Base-by-base conservation (phyloP, 2,797 vertebrate species). In the Pteronotus mesoamericanus region DNA sequence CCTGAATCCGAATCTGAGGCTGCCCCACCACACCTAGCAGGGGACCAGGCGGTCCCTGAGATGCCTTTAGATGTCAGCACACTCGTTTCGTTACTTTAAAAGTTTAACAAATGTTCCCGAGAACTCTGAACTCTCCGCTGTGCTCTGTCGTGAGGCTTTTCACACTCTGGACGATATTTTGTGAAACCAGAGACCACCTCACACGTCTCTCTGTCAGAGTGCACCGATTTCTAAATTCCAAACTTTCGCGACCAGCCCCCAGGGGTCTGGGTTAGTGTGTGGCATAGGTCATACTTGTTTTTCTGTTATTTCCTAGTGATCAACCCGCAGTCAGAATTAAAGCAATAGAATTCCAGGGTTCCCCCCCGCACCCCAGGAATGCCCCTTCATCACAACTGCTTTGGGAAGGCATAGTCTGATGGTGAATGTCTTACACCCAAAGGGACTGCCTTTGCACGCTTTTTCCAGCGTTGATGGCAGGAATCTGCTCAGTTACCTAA, bases 11-110 rank as follows among this genome's bases (percentile, higher is more conserved):
- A 0, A 3, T 6, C 19, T 19, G 37, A 0, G 11, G 7, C 26
- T 1, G 1, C 26, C 11, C 1, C 3, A 5, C 22, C 44, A 1
- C 8, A 12, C 64, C 19, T 68, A 1, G 22, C 21, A 18, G 24
- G 34, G 78, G 74, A 39, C 79, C 57, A 57, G 44, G 79, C 5
- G 9, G 29, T 14, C 19, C 0, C 82, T n/a, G 46, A 72, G 46
- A 42, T n/a, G 18, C 51, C n/a, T 42, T 57, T 75, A 14, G 22
- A 39, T 15, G 19, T 34, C 72, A 5, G 3, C 46, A 6, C 14
- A 3, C 15, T 71, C 9, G 4, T 29, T 72, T 66, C 32, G 32
- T 59, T 22, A 15, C 26, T 48, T 1, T 71, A 51, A 53, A 29
- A 22, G 24, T 51, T 48, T 68, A 11, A 16, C 1, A 55, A 71